Percentiles rank a stretch among this genome's conserved stretches.
Evolutionary conservation across 2,113 vertebrate genomes (phyloP).

Genomic region (Microcebus murinus): DNA sequence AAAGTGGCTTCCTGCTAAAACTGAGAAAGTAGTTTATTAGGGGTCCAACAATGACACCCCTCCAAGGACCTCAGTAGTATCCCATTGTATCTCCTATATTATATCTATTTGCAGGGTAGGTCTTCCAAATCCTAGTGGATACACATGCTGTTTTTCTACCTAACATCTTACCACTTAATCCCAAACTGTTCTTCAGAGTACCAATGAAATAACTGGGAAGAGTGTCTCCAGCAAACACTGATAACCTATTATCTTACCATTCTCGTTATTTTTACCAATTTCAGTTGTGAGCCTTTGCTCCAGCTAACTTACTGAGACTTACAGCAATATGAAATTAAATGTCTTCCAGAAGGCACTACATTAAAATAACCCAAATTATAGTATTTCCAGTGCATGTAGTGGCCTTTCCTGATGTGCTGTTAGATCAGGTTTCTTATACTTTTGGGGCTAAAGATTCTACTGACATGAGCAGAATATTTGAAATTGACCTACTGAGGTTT

Average conservation of each 20-base stretch:
- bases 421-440: not conserved
- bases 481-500: not conserved
- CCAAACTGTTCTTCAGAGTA: not conserved
- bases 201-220: not conserved
- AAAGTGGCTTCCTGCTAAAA: not conserved
- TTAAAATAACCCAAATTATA: not conserved
- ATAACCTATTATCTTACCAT: not conserved
- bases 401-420: not conserved
- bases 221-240: not conserved
- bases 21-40: not conserved
- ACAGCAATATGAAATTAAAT: not conserved
- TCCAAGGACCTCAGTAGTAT: not conserved
- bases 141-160: not conserved
- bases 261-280: not conserved
- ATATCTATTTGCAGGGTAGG: not conserved
- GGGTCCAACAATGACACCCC: not conserved
- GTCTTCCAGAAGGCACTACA: not conserved
- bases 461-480: not conserved
- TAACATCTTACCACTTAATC: not conserved
- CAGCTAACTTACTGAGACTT: not conserved
- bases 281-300: not conserved
- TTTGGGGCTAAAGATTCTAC: not conserved
- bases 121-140: not conserved
- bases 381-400: not conserved
- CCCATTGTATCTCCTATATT: not conserved